phyloP scores from a whole-genome alignment of 2,113 vertebrate species.

The Dryoscopus gambensis region DNA sequence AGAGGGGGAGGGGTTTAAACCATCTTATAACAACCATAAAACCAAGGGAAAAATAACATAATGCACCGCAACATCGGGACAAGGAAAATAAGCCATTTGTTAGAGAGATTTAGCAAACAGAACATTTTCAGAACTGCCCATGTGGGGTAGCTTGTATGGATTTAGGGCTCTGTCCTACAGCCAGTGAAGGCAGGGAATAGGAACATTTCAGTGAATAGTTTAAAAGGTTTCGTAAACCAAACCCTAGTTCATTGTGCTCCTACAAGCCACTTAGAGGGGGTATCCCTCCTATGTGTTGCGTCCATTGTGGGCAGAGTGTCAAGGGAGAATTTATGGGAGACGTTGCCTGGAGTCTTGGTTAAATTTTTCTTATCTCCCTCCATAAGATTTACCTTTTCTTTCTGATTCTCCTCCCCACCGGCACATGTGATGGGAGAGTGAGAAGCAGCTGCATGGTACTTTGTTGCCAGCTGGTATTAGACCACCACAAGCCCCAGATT shows the following conservation, averaged over 20 bases:
- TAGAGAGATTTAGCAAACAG: neutral
- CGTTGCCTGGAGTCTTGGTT: neutral
- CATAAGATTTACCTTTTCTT: neutral
- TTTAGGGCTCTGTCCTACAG: neutral
- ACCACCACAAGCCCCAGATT: neutral
- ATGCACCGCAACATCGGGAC: too few species aligned
- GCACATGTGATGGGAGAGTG: accelerated
- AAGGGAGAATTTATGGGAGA: neutral
- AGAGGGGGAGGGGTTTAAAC: too few species aligned
- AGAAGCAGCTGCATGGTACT: neutral
- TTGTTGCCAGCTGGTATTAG: neutral
- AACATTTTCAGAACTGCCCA: neutral
- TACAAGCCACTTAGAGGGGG: neutral
- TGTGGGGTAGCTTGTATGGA: neutral
- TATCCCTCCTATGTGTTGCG: neutral
- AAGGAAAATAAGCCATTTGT: neutral
- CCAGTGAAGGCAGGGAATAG: neutral
- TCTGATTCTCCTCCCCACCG: neutral
- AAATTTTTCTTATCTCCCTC: neutral
- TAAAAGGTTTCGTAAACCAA: neutral
- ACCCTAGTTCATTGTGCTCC: neutral
- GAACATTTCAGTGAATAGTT: neutral
- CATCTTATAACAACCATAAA: too few species aligned
- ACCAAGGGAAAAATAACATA: too few species aligned
- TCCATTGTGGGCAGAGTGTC: neutral